Base-by-base conservation (phyloP, 2,113 vertebrate genomes). In the Cyprinodon variegatus region DNA sequence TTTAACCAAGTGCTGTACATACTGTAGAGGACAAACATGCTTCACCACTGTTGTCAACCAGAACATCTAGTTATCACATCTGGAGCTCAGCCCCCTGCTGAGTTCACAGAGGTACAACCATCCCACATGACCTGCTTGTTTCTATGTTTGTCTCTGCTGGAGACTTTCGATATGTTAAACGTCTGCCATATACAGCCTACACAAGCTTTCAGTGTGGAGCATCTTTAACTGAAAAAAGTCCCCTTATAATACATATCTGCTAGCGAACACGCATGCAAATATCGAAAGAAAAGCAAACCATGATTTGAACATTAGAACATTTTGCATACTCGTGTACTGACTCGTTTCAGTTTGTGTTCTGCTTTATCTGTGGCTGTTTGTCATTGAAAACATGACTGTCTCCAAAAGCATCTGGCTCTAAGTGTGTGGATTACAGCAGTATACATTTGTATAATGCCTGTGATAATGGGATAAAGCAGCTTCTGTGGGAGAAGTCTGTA, bases 391-490 rank as follows among this genome's bases (percentile, higher is more conserved):
- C 85, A 79, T 41, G 66, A 65, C 66, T 86, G 72, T 89, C 91
- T 90, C 79, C 84, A 88, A 90, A 90, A 85, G 84, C 90, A 87
- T 78, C 61, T 38, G 79, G 77, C 83, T 90, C 89, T 91, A 90
- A 92, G 86, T 90, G 89, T 90, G 84, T 88, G 91, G 91, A 93
- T 95, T 95, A 94, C 83, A 88, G 90, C 74, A 45, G 88, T 91
- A 89, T 93, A 92, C 86, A 89, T 92, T 91, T 93, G 93, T 94
- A 91, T 93, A 93, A 92, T 93, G 90, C 88, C 91, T 91, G 93
- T 89, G 94, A 93, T 93, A 94, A 94, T 92, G 88, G 93, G 91
- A 93, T 93, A 92, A 93, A 93, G 93, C 91, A 70, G 92, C 91
- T 94, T 93, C 92, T 73, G 83, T 85, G 89, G 83, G 83, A 88